phyloP scores from a whole-genome alignment of 2,797 vertebrate genomes.

The Lacerta agilis region DNA sequence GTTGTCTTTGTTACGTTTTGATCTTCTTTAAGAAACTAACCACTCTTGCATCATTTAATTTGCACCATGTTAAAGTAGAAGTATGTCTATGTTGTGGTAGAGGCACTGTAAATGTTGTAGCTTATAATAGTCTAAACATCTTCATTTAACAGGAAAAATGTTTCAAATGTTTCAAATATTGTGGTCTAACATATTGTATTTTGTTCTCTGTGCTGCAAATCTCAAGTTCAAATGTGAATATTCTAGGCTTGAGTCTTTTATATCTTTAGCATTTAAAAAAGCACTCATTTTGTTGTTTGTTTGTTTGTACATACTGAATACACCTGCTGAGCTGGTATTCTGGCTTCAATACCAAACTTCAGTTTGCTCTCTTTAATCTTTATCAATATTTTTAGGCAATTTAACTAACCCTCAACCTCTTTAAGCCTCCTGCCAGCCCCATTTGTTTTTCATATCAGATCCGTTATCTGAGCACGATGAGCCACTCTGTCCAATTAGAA shows the following conservation, averaged over 20 bases:
- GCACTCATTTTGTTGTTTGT: accelerated
- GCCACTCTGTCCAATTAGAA: background rate
- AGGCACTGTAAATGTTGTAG: background rate
- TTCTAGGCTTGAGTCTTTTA: background rate
- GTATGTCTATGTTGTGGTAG: accelerated
- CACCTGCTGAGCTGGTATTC: accelerated
- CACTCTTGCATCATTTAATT: background rate
- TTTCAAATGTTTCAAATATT: slow-evolving; percentile 27
- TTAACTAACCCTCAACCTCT: background rate
- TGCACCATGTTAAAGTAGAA: background rate
- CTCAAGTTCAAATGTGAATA: slow-evolving; percentile 35
- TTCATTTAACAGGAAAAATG: slow-evolving; percentile 37
- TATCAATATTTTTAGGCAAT: background rate
- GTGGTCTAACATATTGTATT: slow-evolving; percentile 61
- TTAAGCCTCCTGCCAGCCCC: background rate
- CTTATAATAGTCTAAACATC: slow-evolving; percentile 3
- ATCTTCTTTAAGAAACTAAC: slow-evolving; percentile 10
- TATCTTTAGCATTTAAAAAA: slow-evolving; percentile 16
- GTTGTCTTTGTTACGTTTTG: slow-evolving; percentile 22
- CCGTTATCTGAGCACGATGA: background rate
- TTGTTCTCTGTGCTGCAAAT: slow-evolving; percentile 37
- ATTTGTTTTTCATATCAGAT: background rate
- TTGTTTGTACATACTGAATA: accelerated
- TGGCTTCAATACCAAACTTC: background rate
- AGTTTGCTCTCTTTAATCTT: background rate